Conservation (phyloP, 2,113 vertebrate species). For the Python bivittatus region DNA sequence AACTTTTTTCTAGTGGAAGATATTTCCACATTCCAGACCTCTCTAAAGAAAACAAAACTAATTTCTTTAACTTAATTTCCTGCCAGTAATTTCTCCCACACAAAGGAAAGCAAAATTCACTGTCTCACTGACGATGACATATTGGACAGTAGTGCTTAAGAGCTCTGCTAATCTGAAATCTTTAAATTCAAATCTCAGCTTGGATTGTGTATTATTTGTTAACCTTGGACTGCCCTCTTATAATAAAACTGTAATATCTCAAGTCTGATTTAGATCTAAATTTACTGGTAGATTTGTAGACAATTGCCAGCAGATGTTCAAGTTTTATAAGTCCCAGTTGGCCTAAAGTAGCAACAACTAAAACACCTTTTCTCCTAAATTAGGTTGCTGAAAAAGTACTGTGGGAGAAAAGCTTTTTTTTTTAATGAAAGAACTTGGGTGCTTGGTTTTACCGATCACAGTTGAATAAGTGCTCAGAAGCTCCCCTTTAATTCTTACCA, state of each 20-base stretch:
- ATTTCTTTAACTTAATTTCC: conserved; percentile 30
- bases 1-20: neutral
- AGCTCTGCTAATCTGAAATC: neutral
- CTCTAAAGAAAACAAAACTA: neutral
- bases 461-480: neutral
- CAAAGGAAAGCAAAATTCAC: conserved; percentile 19
- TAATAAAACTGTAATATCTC: neutral
- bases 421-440: neutral
- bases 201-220: neutral
- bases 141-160: neutral
- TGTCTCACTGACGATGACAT: neutral
- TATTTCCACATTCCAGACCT: conserved; percentile 15
- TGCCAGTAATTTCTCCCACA: conserved; percentile 14
- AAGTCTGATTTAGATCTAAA: neutral
- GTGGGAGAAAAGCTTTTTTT: neutral
- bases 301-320: neutral
- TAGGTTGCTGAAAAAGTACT: neutral
- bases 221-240: neutral
- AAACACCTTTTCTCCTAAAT: neutral
- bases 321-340: neutral
- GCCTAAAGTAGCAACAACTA: neutral
- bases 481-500: neutral
- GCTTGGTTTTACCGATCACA: neutral
- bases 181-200: neutral
- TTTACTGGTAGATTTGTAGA: neutral